These are phyloP conservation scores for Hemibates koningsi DNA, from an alignment of 2,113 vertebrate genomes.

Conservation along the genomic window DNA sequence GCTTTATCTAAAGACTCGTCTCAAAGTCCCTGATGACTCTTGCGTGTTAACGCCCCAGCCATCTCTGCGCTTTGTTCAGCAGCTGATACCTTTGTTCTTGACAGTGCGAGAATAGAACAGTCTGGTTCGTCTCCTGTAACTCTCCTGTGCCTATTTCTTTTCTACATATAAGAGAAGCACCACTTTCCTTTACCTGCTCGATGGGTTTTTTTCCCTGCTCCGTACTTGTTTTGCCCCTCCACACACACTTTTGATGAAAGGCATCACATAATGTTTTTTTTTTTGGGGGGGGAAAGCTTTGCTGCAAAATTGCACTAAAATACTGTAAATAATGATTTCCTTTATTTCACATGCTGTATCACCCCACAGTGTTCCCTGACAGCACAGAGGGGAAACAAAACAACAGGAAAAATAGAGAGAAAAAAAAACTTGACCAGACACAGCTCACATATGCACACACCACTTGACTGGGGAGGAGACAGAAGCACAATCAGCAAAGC, in stretches of 20 bases:
- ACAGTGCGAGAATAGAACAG: background rate
- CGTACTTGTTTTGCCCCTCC: background rate
- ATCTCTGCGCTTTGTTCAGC: background rate
- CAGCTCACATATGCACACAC: background rate
- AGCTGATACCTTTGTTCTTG: background rate
- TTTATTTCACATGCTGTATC: background rate
- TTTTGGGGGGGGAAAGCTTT: background rate
- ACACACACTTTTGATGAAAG: background rate
- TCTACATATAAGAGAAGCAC: background rate
- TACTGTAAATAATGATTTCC: background rate
- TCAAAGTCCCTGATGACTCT: slow-evolving; percentile 3
- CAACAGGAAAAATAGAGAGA: background rate
- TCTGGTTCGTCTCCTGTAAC: background rate
- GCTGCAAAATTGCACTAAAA: background rate
- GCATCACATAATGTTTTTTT: background rate
- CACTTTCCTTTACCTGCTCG: background rate
- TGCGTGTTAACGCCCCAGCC: background rate
- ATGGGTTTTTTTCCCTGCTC: background rate
- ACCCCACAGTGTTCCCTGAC: background rate
- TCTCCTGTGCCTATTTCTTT: background rate
- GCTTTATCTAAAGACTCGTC: background rate
- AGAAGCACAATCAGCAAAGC: slow-evolving; percentile 46
- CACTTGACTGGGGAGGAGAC: background rate
- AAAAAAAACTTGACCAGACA: background rate
- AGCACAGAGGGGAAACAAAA: background rate